Evolutionary conservation across 2,888 invertebrate genomes (phyloP).

Genomic region (Polyommatus icarus): DNA sequence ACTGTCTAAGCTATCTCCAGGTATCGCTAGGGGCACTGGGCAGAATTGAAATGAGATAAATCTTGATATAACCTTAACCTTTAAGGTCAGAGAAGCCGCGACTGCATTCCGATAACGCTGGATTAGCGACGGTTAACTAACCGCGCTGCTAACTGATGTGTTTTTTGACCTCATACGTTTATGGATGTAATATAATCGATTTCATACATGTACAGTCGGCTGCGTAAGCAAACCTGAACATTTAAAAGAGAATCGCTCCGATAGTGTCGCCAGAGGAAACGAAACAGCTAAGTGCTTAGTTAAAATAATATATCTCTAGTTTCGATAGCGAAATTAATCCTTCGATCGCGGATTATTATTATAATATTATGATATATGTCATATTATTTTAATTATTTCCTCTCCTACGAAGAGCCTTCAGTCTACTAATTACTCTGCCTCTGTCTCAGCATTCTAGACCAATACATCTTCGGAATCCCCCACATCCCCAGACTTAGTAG

Average conservation of each 20-base stretch:
- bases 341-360: too few species aligned
- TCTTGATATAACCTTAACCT: slow-evolving; percentile 32
- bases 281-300: too few species aligned
- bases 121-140: slow-evolving; percentile 46
- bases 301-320: too few species aligned
- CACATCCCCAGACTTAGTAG: too few species aligned
- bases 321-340: too few species aligned
- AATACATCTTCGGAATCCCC: too few species aligned
- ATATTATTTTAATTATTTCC: too few species aligned
- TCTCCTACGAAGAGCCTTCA: too few species aligned
- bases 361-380: too few species aligned
- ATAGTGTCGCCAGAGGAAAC: too few species aligned
- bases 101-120: slow-evolving; percentile 37
- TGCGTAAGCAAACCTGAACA: background rate
- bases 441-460: too few species aligned
- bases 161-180: slow-evolving; percentile 43
- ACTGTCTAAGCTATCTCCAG: background rate
- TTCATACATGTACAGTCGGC: slow-evolving; percentile 31
- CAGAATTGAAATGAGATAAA: slow-evolving; percentile 16
- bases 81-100: slow-evolving; percentile 35
- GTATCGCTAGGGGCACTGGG: background rate
- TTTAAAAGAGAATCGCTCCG: background rate
- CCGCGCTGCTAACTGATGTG: slow-evolving; percentile 43
- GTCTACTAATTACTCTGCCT: too few species aligned
- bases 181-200: slow-evolving; percentile 38